These are phyloP conservation scores for Sebastes jordani DNA, from an alignment of 2,797 vertebrate genomes.

Conservation along the genomic window DNA sequence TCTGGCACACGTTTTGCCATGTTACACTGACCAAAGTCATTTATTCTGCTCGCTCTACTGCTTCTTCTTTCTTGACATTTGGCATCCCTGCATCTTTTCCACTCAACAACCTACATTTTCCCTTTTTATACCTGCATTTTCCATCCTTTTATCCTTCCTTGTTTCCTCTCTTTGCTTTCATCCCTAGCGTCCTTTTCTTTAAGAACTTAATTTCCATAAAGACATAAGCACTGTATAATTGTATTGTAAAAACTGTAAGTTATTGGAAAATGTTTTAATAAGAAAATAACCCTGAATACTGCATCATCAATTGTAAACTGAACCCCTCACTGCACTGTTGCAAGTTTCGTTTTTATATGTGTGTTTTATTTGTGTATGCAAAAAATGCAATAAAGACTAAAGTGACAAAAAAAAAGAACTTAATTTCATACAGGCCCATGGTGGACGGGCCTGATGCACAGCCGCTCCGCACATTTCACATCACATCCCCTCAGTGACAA, in stretches of 20 bases:
- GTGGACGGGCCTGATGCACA: constrained; percentile 35
- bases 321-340: too few species aligned
- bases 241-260: too few species aligned
- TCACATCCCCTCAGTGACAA: constrained; percentile 32
- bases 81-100: background rate
- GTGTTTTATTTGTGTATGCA: too few species aligned
- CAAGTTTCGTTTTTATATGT: too few species aligned
- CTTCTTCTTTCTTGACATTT: constrained; percentile 13
- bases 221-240: too few species aligned
- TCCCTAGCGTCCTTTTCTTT: constrained; percentile 12
- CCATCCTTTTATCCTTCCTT: constrained; percentile 18
- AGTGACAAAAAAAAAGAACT: too few species aligned
- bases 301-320: too few species aligned
- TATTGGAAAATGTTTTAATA: too few species aligned
- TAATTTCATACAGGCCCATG: background rate
- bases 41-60: background rate
- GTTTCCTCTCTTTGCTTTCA: background rate
- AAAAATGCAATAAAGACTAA: too few species aligned
- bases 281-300: too few species aligned
- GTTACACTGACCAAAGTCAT: constrained; percentile 29
- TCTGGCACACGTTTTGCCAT: constrained; percentile 28
- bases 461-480: constrained; percentile 50
- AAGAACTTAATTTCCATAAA: background rate
- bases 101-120: background rate
- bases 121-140: constrained; percentile 32